phyloP scores from a whole-genome alignment of 2,888 invertebrate species.

The Polyommatus iphigenia region DNA sequence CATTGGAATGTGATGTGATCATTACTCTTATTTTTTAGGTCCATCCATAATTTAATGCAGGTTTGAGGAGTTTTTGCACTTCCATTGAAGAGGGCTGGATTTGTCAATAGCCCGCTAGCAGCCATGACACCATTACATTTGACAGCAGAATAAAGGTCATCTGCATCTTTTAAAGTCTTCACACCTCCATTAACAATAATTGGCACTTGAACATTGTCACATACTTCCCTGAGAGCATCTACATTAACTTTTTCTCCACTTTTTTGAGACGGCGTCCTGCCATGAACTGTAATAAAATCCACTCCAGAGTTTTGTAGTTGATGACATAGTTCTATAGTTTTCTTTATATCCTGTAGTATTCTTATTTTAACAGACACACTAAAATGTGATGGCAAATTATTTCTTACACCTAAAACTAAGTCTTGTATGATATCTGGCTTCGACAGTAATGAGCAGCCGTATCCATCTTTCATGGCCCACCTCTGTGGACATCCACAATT shows the following conservation, averaged over 20 bases:
- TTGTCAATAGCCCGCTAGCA: conserved; percentile 93
- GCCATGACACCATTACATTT: conserved; percentile 94
- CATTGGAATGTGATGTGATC: conserved; percentile 87
- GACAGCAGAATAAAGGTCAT: conserved; percentile 82
- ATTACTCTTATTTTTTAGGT: conserved; percentile 81
- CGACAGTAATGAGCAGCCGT: conserved; percentile 90
- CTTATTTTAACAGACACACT: conserved; percentile 96
- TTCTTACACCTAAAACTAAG: conserved; percentile 87
- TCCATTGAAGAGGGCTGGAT: conserved; percentile 94
- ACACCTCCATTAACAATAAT: conserved; percentile 96
- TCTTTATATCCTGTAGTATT: conserved; percentile 83
- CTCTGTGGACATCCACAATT: conserved; percentile 99
- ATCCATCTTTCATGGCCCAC: conserved; percentile 95
- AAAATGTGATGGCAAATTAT: conserved; percentile 85
- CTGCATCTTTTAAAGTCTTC: conserved; percentile 85
- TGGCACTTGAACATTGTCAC: conserved; percentile 87
- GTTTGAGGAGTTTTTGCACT: conserved; percentile 83
- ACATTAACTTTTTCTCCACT: conserved; percentile 86
- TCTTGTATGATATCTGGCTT: conserved; percentile 92
- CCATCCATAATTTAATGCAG: conserved; percentile 91
- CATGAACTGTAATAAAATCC: conserved; percentile 94
- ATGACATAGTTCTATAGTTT: conserved; percentile 89
- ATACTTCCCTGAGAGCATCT: conserved; percentile 85
- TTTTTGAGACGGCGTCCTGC: conserved; percentile 91
- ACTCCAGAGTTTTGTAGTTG: conserved; percentile 92